A percentile compares a stretch with the other conserved stretches of the same genome.
Evolutionary conservation across 2,797 vertebrate genomes (phyloP).

Genomic region (Crenichthys baileyi): DNA sequence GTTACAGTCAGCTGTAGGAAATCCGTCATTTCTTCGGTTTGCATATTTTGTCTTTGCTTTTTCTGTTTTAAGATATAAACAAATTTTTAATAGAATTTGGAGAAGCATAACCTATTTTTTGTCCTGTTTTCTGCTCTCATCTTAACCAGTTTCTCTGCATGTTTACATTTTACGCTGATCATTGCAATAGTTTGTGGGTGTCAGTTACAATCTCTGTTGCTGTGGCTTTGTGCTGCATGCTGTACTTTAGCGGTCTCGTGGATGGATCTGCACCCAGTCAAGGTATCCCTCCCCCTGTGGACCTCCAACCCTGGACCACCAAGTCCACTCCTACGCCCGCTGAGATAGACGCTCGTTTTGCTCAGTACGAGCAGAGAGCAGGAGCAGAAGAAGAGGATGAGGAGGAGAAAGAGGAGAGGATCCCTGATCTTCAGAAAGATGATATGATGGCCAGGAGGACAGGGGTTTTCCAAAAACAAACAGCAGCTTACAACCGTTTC

Average conservation of each 20-base stretch:
- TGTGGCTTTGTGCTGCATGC: slow-evolving; percentile 52
- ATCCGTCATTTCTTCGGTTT: not conserved
- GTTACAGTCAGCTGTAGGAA: not conserved
- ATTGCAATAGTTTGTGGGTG: not conserved
- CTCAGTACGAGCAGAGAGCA: slow-evolving; percentile 66
- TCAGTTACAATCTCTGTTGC: slow-evolving; percentile 8
- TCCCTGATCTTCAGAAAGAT: slow-evolving; percentile 85
- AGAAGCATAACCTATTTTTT: not conserved
- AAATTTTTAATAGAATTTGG: not conserved
- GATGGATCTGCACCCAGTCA: slow-evolving; percentile 48
- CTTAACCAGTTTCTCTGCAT: slow-evolving; percentile 32
- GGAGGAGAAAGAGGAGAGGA: slow-evolving; percentile 67
- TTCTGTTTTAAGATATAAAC: not conserved
- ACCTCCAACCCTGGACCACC: slow-evolving; percentile 18
- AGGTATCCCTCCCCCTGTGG: slow-evolving; percentile 24
- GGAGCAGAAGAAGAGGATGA: slow-evolving; percentile 71
- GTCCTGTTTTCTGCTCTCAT: not conserved
- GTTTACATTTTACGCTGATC: slow-evolving; percentile 10
- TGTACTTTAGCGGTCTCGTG: slow-evolving; percentile 60
- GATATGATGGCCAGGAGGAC: slow-evolving; percentile 88
- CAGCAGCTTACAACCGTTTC: slow-evolving; percentile 65
- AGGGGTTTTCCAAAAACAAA: slow-evolving; percentile 78
- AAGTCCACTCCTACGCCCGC: slow-evolving; percentile 38
- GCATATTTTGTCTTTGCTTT: not conserved
- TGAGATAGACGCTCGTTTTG: slow-evolving; percentile 74